Base-by-base conservation (phyloP, 2,797 vertebrate species). In the Rousettus madagascariensis region DNA sequence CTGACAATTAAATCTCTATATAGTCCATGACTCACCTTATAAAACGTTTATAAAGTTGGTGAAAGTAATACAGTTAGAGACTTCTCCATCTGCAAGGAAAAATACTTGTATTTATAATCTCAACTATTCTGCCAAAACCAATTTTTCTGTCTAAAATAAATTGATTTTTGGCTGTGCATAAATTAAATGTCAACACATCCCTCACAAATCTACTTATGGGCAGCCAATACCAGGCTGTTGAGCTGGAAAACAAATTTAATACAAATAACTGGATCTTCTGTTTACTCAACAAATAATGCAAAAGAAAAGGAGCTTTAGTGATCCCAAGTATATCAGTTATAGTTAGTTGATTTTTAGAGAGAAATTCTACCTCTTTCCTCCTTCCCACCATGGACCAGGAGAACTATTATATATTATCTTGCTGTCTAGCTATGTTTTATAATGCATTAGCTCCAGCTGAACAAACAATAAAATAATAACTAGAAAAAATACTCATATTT, bases 161-260 rank as follows among this genome's bases (percentile, higher is more conserved):
- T 95, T 92, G 74, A 97, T 94, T 96, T 96, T 96, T 94, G 86
- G n/a, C 92, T 95, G 46, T 95, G 59, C 86, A 96, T 97, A 96
- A 97, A 96, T 95, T 97, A 97, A 92, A 95, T 86, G 90, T 95
- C 97, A 96, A 95, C 90, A 96, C 86, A 94, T 96, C 84, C 86
- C 89, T 83, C 57, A 86, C 49, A 95, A 66, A 93, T 59, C 69
- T 94, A 94, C 92, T 96, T 91, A 74, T 78, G 49, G 43, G 16
- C 36, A 93, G 91, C 59, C 51, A 72, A 83, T 93, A 46, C 11
- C 43, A 95, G 28, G 49, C 65, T 78, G 66, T 74, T 17, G n/a
- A 79, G 38, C 19, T 86, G 92, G 86, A 97, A 96, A 91, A 84
- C 3, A 96, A 92, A 33, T 63, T 49, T 95, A 97, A 72, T 61